phyloP scores from a whole-genome alignment of 2,888 invertebrate species.

The Andrena fulva region DNA sequence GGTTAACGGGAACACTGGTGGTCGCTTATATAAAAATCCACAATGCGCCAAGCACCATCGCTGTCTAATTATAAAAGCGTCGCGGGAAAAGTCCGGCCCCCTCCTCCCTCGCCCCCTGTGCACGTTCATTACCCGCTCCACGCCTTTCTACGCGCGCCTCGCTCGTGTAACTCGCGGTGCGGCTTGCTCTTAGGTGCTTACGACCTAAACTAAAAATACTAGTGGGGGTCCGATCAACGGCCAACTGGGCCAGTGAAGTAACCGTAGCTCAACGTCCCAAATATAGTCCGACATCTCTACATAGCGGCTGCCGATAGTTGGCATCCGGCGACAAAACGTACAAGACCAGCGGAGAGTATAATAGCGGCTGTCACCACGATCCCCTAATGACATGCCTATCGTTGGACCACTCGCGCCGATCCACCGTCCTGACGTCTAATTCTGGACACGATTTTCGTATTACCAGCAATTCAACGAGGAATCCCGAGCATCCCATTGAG shows the following conservation, averaged over 20 bases:
- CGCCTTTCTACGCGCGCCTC: constrained; percentile 18
- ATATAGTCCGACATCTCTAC: constrained; percentile 80
- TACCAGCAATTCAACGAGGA: constrained; percentile 9
- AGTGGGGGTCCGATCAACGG: constrained; percentile 73
- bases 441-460: constrained; percentile 36
- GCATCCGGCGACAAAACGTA: constrained; percentile 56
- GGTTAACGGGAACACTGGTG: constrained; percentile 67
- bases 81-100: constrained; percentile 49
- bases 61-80: constrained; percentile 72
- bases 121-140: constrained; percentile 63
- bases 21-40: constrained; percentile 70
- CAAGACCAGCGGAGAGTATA: constrained; percentile 62
- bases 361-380: constrained; percentile 71
- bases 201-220: constrained; percentile 77
- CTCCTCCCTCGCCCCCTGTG: background rate
- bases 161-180: constrained; percentile 69
- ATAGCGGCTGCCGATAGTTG: constrained; percentile 67
- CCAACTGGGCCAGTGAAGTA: constrained; percentile 81
- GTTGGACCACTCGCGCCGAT: constrained; percentile 35
- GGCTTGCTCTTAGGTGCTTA: constrained; percentile 55
- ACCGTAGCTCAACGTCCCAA: constrained; percentile 78
- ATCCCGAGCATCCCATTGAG: constrained; percentile 13
- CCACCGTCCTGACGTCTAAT: constrained; percentile 29
- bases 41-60: constrained; percentile 73
- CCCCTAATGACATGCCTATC: constrained; percentile 67